phyloP scores from a whole-genome alignment of 2,888 invertebrate genomes.

The Monopis laevigella region DNA sequence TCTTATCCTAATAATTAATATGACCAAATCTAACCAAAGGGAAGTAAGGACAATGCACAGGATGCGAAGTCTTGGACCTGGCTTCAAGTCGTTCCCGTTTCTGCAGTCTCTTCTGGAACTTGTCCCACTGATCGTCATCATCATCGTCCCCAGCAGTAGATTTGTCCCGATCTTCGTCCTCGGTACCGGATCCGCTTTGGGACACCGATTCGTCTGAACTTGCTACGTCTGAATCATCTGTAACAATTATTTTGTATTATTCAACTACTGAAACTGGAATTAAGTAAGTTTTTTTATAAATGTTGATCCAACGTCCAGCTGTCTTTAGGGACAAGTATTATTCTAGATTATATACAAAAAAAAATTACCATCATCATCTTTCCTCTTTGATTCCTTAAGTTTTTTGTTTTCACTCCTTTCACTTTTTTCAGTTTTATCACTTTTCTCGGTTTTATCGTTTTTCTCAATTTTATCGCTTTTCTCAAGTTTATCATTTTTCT shows the following conservation, averaged over 20 bases:
- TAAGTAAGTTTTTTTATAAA: too few species aligned
- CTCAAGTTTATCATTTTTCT: constrained; percentile 14
- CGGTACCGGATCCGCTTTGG: constrained; percentile 39
- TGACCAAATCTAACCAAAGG: constrained; percentile 72
- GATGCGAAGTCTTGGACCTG: constrained; percentile 91
- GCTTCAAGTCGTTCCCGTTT: constrained; percentile 93
- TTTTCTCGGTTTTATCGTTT: constrained; percentile 17
- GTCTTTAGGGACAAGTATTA: too few species aligned
- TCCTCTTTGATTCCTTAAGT: constrained; percentile 53
- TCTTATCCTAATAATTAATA: constrained; percentile 1
- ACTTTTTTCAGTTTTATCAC: too few species aligned
- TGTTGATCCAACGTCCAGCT: too few species aligned
- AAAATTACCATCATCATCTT: constrained; percentile 37
- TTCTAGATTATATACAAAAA: too few species aligned
- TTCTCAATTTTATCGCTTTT: constrained; percentile 18
- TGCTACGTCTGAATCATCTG: constrained; percentile 49
- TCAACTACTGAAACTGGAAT: too few species aligned
- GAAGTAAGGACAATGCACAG: constrained; percentile 97
- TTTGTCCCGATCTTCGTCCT: constrained; percentile 69
- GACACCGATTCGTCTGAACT: constrained; percentile 58
- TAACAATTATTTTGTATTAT: constrained; percentile 1
- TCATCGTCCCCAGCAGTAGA: constrained; percentile 72
- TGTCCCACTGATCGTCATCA: constrained; percentile 94
- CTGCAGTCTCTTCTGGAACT: constrained; percentile 87
- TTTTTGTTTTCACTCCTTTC: constrained; percentile 12